Conservation (phyloP, 2,888 invertebrate species). For the Suillia variegata region DNA sequence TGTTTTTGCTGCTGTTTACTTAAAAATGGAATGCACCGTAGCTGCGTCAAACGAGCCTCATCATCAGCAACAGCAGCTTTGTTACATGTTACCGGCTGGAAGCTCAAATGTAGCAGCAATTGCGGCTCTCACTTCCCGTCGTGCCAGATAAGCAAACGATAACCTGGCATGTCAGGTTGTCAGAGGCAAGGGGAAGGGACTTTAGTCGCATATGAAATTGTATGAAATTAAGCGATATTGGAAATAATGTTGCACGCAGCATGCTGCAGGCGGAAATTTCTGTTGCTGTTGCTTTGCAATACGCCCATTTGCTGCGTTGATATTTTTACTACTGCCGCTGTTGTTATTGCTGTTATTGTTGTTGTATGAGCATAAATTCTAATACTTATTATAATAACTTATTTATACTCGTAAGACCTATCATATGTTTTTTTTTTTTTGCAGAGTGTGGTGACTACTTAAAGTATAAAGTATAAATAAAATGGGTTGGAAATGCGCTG, state of each 20-base stretch:
- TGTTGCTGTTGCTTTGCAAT: not conserved
- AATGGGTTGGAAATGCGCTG: too few relatives aligned
- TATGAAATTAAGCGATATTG: conserved; percentile 12
- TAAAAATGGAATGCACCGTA: not conserved
- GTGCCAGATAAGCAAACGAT: not conserved
- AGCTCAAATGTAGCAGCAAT: not conserved
- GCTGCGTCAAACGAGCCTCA: not conserved
- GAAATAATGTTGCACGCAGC: conserved; percentile 7
- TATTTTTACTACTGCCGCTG: too few relatives aligned
- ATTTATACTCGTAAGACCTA: too few relatives aligned
- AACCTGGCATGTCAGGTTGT: not conserved
- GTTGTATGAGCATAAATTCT: too few relatives aligned
- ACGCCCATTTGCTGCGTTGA: not conserved
- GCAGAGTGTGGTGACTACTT: too few relatives aligned
- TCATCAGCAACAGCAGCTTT: not conserved
- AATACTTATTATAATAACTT: too few relatives aligned
- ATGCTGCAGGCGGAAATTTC: not conserved
- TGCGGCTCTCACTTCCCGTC: not conserved
- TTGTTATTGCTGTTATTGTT: too few relatives aligned
- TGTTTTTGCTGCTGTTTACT: not conserved
- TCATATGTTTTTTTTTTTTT: too few relatives aligned
- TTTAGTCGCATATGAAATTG: not conserved
- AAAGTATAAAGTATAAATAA: too few relatives aligned
- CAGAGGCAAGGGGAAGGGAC: not conserved
- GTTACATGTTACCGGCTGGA: not conserved